A percentile compares a stretch with the other conserved stretches of the same genome.
phyloP scores from a whole-genome alignment of 1,140 invertebrate genomes.

The Leucophenga varia region DNA sequence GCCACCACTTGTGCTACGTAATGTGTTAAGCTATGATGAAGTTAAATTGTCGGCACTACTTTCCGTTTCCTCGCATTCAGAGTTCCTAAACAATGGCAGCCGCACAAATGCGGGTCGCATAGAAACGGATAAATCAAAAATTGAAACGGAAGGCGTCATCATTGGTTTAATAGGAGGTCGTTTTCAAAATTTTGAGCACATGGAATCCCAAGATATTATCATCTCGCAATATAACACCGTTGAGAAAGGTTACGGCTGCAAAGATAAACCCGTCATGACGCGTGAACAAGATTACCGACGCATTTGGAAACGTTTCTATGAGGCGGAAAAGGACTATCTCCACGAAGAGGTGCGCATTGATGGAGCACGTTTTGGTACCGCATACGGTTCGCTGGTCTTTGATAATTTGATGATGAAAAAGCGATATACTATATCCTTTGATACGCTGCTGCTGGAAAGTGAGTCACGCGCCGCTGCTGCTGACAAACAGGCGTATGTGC shows the following conservation, averaged over 20 bases:
- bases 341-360: constrained; percentile 6
- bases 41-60: constrained; percentile 62
- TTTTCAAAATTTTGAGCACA: constrained; percentile 56
- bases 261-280: not conserved
- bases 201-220: constrained; percentile 64
- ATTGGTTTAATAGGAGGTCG: constrained; percentile 59
- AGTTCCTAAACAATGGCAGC: constrained; percentile 66
- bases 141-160: constrained; percentile 42
- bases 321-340: constrained; percentile 11
- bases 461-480: constrained; percentile 7
- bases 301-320: constrained; percentile 19
- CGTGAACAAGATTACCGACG: constrained; percentile 11
- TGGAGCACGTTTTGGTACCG: constrained; percentile 12
- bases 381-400: constrained; percentile 11
- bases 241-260: constrained; percentile 56
- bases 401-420: constrained; percentile 26
- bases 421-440: constrained; percentile 23
- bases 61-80: constrained; percentile 63
- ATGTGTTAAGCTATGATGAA: constrained; percentile 57
- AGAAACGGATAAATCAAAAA: constrained; percentile 11
- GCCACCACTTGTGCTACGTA: constrained; percentile 56
- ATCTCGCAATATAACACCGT: constrained; percentile 59
- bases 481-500: constrained; percentile 17
- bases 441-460: constrained; percentile 18
- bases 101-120: constrained; percentile 61